These are phyloP conservation scores for Mesoclemmys tuberculata DNA, from an alignment of 2,113 vertebrate species.

Conservation along the genomic window DNA sequence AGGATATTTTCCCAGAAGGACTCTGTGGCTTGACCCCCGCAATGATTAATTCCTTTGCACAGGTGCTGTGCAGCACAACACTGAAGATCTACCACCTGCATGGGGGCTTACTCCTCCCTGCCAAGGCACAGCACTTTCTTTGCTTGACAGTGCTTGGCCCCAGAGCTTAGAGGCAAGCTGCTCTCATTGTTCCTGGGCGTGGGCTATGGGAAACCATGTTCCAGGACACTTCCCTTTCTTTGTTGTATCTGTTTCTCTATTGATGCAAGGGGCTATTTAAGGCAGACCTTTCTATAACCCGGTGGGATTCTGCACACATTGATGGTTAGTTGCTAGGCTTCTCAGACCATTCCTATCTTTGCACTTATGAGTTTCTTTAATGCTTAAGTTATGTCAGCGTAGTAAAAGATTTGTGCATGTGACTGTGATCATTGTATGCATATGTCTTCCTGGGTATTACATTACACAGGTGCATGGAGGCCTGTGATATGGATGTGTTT, in stretches of 20 bases:
- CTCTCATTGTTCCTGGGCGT: not conserved
- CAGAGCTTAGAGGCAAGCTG: not conserved
- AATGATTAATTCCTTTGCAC: not conserved
- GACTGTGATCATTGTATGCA: not conserved
- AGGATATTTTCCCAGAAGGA: not conserved
- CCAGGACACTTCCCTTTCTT: not conserved
- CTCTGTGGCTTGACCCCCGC: no score
- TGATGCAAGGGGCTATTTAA: not conserved
- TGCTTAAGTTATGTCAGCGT: not conserved
- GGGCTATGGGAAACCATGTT: not conserved
- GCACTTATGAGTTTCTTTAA: not conserved
- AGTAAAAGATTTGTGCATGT: not conserved
- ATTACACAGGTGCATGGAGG: not conserved
- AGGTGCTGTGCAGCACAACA: not conserved
- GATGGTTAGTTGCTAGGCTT: not conserved
- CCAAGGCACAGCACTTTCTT: not conserved
- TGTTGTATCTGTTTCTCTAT: not conserved
- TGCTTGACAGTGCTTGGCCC: not conserved
- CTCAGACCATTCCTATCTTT: not conserved
- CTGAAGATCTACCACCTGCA: not conserved
- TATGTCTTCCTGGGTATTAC: not conserved
- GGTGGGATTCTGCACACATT: not conserved
- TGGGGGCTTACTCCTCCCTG: not conserved
- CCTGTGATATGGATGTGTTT: not conserved
- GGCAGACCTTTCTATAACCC: not conserved